Conservation (phyloP, 2,797 vertebrate species). For the Xenentodon cancila region DNA sequence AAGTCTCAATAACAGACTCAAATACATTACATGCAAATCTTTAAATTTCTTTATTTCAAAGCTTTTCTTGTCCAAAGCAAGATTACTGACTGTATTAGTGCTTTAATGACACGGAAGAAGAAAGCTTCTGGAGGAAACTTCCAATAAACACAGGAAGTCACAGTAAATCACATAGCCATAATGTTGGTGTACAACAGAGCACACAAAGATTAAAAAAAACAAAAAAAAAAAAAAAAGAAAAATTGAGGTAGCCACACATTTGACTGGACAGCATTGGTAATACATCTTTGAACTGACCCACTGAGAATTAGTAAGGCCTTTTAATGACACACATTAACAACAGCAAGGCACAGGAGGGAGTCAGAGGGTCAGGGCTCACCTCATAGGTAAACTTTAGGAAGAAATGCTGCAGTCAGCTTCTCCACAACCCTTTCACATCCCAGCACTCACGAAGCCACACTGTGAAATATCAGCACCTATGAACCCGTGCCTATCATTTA, state of each 20-base stretch:
- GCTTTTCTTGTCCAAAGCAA: slow-evolving; percentile 65
- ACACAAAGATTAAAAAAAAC: slow-evolving; percentile 37
- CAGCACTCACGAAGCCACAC: slow-evolving; percentile 46
- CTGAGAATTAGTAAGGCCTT: slow-evolving; percentile 68
- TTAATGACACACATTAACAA: slow-evolving; percentile 60
- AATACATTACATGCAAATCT: slow-evolving; percentile 14
- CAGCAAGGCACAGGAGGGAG: slow-evolving; percentile 75
- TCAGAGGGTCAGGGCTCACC: slow-evolving; percentile 54
- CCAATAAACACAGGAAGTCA: slow-evolving; percentile 45
- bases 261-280: slow-evolving; percentile 64
- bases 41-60: slow-evolving; percentile 70
- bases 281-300: slow-evolving; percentile 57
- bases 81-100: slow-evolving; percentile 54
- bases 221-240: slow-evolving; percentile 21
- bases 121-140: slow-evolving; percentile 46
- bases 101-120: slow-evolving; percentile 57
- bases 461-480: slow-evolving; percentile 41
- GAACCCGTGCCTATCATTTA: slow-evolving; percentile 23
- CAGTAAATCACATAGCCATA: slow-evolving; percentile 58
- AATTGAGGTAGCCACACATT: slow-evolving; percentile 76
- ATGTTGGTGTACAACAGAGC: slow-evolving; percentile 56
- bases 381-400: slow-evolving; percentile 55
- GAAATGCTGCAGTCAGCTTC: slow-evolving; percentile 31
- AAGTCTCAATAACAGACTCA: slow-evolving; percentile 5
- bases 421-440: slow-evolving; percentile 35